Conservation (phyloP, 1,140 invertebrate genomes). For the Pomacea maculata region DNA sequence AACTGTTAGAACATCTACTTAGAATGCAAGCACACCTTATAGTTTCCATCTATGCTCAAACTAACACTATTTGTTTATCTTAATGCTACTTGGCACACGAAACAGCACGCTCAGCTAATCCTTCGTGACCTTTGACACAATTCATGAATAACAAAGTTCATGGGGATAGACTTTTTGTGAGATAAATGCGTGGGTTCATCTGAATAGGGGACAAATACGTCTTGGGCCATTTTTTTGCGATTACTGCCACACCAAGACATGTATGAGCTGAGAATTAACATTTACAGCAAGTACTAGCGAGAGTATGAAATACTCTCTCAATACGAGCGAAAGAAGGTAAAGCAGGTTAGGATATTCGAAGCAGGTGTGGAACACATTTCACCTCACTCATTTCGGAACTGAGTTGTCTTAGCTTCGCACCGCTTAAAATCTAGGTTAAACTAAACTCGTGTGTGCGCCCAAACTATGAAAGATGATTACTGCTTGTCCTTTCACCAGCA, state of each 20-base stretch:
- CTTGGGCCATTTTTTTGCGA: neutral
- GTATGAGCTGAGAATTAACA: neutral
- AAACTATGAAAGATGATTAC: neutral
- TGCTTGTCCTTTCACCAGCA: neutral
- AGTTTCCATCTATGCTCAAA: too few species aligned
- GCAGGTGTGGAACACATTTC: too few species aligned
- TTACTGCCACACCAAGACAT: neutral
- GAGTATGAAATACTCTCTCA: too few species aligned
- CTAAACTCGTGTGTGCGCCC: neutral
- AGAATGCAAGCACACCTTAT: too few species aligned
- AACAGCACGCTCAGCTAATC: neutral
- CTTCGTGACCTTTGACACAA: conserved; percentile 9
- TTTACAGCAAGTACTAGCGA: neutral
- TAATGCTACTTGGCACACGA: neutral
- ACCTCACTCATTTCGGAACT: too few species aligned
- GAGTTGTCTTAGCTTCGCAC: too few species aligned
- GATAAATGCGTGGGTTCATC: too few species aligned
- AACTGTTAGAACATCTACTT: too few species aligned
- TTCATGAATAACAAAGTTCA: conserved; percentile 1
- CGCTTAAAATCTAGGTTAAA: neutral
- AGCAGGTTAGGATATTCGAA: too few species aligned
- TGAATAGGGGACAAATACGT: neutral
- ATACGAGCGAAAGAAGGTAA: too few species aligned
- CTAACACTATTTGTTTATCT: neutral
- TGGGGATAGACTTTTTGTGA: neutral